Base-by-base conservation (phyloP, 1,140 invertebrate genomes). In the Drosophila triauraria region DNA sequence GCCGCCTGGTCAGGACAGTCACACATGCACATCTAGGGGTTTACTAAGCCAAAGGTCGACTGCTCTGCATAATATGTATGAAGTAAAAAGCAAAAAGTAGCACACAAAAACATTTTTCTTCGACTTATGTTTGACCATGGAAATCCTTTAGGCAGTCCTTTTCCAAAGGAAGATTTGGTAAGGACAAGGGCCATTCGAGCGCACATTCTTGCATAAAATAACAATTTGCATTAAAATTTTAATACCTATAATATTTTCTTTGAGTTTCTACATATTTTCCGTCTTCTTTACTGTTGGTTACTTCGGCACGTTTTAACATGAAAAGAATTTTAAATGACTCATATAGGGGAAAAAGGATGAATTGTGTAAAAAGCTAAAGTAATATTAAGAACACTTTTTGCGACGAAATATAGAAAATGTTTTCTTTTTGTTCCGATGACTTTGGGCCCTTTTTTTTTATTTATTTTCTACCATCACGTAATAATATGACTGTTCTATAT, bases 191-290 rank as follows among this genome's bases (percentile, higher is more conserved):
- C 71, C 71, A 42, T 75, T 64, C 53, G 46, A 57, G 32, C 78
- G 68, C 53, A 82, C 75, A 91, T 85, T 90, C 86, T 85, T 90
- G 86, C 75, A 90, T 90, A 80, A 90, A 91, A 90, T 91, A 90
- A 90, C 82, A 90, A 85, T 90, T 90, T 90, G 86, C 86, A 85
- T 90, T 85, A 90, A 77, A 85, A 85, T 85, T 82, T 71, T 91
- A 90, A 90, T 85, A 82, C 85, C 81, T 82, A 59, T 85, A 90
- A 90, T 90, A 90, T 90, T 90, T 90, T 60, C 60, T 70, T 82
- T 70, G 63, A 70, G 70, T 78, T 75, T 64, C 75, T 65, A 50
- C 63, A 58, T 78, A n/a, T 72, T 50, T 65, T 67, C 27, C 32
- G 12, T 50, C 58, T 65, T 69, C 7, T 17, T 44, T 17, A 32